These are phyloP conservation scores for Parelbella ahira DNA, from an alignment of 2,888 invertebrate species.

Conservation along the genomic window DNA sequence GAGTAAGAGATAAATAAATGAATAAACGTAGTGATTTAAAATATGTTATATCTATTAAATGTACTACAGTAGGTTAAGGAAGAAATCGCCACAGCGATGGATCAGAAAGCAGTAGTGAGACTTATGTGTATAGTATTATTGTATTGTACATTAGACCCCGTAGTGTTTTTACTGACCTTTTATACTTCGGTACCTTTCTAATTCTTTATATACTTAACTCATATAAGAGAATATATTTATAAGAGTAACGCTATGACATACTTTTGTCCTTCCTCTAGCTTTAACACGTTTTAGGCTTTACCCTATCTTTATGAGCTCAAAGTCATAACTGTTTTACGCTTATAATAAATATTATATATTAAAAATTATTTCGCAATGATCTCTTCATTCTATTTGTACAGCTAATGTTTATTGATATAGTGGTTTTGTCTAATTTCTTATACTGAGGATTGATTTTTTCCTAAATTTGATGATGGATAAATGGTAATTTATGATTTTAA, in stretches of 20 bases:
- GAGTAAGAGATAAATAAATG: conserved; percentile 43
- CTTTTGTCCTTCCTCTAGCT: conserved; percentile 19
- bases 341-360: conserved; percentile 8
- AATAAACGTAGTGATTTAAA: conserved; percentile 32
- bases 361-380: not conserved
- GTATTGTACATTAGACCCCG: conserved; percentile 63
- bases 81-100: conserved; percentile 43
- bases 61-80: conserved; percentile 30
- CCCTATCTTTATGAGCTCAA: conserved; percentile 11
- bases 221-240: conserved; percentile 11
- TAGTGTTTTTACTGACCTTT: conserved; percentile 75
- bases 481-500: too few species aligned
- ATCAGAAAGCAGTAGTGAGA: conserved; percentile 73
- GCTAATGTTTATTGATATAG: too few species aligned
- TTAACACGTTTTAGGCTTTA: conserved; percentile 7
- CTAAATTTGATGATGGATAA: too few species aligned
- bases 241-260: conserved; percentile 8
- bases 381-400: too few species aligned
- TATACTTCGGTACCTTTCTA: conserved; percentile 54
- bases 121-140: conserved; percentile 43
- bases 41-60: conserved; percentile 27
- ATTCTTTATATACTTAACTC: conserved; percentile 20
- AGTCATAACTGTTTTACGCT: conserved; percentile 15
- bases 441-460: too few species aligned
- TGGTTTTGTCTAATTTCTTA: too few species aligned